Percentiles rank a stretch among this genome's conserved stretches.
phyloP scores from a whole-genome alignment of 2,888 invertebrate genomes.

The Argynnis bischoffii region DNA sequence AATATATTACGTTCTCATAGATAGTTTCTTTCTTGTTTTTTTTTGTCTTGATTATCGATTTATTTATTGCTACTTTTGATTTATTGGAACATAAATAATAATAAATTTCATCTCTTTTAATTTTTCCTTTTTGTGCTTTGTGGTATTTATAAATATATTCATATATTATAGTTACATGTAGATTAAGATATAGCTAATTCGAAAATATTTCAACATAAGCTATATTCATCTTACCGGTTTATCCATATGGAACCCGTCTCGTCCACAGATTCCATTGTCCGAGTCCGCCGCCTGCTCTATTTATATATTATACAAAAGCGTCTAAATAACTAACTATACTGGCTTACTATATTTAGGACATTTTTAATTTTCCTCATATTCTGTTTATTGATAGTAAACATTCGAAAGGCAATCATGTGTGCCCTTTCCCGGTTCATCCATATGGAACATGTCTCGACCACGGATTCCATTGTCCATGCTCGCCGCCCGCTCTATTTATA shows the following conservation, averaged over 20 bases:
- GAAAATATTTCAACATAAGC: slow-evolving; percentile 41
- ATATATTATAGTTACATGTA: no score
- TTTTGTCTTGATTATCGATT: no score
- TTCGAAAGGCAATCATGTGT: slow-evolving; percentile 43
- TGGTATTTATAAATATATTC: no score
- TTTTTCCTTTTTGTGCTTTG: no score
- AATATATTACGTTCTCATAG: no score
- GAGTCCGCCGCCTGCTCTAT: slow-evolving; percentile 44
- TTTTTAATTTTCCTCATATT: slow-evolving; percentile 21
- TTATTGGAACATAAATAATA: no score
- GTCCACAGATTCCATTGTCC: slow-evolving; percentile 76
- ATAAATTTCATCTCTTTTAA: no score
- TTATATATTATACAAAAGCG: slow-evolving; percentile 1
- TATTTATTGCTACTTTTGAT: no score
- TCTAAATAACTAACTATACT: not conserved
- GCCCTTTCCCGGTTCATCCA: slow-evolving; percentile 75
- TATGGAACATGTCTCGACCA: slow-evolving; percentile 77
- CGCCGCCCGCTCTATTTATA: slow-evolving; percentile 71
- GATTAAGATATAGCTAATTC: no score
- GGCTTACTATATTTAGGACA: not conserved
- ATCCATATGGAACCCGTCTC: slow-evolving; percentile 77
- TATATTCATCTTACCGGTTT: slow-evolving; percentile 66
- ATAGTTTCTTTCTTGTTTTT: no score
- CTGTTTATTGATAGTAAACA: slow-evolving; percentile 32
- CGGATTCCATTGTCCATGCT: slow-evolving; percentile 77